Evolutionary conservation across 2,888 invertebrate species (phyloP).

Genomic region (Crepidodera aurea): DNA sequence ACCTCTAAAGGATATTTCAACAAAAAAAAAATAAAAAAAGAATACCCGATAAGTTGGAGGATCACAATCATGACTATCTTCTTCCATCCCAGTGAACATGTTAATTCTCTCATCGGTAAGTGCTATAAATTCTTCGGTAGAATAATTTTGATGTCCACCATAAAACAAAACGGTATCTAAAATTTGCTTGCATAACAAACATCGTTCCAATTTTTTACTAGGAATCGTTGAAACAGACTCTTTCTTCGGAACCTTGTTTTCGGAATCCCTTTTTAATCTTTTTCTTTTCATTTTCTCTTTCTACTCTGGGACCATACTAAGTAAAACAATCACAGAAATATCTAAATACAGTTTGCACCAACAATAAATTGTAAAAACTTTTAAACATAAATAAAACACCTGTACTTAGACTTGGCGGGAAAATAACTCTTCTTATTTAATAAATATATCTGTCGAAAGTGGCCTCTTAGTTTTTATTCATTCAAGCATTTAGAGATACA

Average conservation of each 20-base stretch:
- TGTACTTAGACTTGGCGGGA: no score
- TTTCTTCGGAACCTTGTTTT: not conserved
- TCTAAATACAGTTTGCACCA: no score
- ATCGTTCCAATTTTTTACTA: conserved; percentile 39
- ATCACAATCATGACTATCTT: conserved; percentile 64
- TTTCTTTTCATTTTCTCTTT: not conserved
- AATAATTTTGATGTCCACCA: conserved; percentile 79
- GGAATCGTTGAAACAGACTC: not conserved
- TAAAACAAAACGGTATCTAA: conserved; percentile 61
- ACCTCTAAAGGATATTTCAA: no score
- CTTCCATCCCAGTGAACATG: conserved; percentile 74
- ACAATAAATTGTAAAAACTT: no score
- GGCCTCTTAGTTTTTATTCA: no score
- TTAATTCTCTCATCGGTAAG: conserved; percentile 78
- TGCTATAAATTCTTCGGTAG: conserved; percentile 79
- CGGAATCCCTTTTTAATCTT: conserved; percentile 1
- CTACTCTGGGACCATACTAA: no score
- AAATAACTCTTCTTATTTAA: no score
- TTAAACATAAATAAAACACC: no score
- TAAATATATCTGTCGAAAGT: no score
- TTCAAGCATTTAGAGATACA: no score
- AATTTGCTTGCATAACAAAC: conserved; percentile 56
- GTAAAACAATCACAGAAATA: no score
- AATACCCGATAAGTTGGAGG: conserved; percentile 68
- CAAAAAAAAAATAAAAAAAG: not conserved